A percentile compares a stretch with the other conserved stretches of the same genome.
phyloP scores from a whole-genome alignment of 2,888 invertebrate species.

The Aspidapion aeneum region DNA sequence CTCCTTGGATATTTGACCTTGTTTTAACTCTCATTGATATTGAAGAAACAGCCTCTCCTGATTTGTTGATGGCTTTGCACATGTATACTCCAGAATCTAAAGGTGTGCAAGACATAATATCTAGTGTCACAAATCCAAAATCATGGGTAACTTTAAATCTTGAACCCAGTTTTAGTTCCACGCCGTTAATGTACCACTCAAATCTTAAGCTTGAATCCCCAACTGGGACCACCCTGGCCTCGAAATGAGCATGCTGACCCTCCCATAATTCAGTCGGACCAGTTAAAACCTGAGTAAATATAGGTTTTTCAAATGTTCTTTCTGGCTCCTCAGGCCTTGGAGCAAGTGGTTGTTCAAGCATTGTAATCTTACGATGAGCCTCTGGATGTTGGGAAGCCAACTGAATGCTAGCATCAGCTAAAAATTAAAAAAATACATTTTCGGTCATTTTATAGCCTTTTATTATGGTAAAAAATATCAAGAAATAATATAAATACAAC shows the following conservation, averaged over 20 bases:
- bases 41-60: constrained; percentile 92
- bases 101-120: constrained; percentile 82
- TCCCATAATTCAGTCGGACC: constrained; percentile 90
- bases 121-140: constrained; percentile 91
- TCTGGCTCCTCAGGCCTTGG: constrained; percentile 73
- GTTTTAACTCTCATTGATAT: constrained; percentile 86
- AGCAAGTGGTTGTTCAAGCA: constrained; percentile 73
- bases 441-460: constrained; percentile 2
- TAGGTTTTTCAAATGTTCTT: constrained; percentile 82
- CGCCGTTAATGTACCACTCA: constrained; percentile 95
- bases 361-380: constrained; percentile 85
- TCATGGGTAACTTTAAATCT: constrained; percentile 90
- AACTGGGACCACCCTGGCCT: constrained; percentile 88
- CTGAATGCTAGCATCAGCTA: constrained; percentile 82
- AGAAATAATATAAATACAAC: too few relatives aligned
- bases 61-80: constrained; percentile 90
- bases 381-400: constrained; percentile 91
- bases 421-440: constrained; percentile 33
- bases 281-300: constrained; percentile 83
- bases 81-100: constrained; percentile 92
- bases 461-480: constrained; percentile 7
- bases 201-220: constrained; percentile 90
- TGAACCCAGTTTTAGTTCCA: constrained; percentile 89
- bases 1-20: constrained; percentile 75
- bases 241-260: constrained; percentile 87